Evolutionary conservation across 2,888 invertebrate species (phyloP), one percentile per base, ranked within the genome.

Genomic region (Crepidodera aurea): DNA sequence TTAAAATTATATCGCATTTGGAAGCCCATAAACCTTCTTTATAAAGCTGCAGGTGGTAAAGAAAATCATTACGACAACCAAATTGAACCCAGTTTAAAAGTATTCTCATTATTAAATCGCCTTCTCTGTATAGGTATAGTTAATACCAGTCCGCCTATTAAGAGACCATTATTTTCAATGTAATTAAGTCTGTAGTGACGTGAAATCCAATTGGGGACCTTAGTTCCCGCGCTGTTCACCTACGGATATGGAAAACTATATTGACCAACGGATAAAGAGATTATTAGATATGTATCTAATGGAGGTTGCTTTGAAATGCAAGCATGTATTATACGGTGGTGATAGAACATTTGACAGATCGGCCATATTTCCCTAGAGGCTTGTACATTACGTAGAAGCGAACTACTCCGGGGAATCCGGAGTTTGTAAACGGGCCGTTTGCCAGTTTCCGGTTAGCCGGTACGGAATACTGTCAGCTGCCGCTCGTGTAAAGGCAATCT

Each of bases 331-430:
- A 60, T 48, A 48, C 59, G 27, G 63, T 44, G 66, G 59, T 65
- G 65, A 69, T 65, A 62, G 69, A 66, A 65, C 65, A 70, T 75
- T 75, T 75, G 75, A 76, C 75, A 74, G 72, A 76, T 76, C 73
- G 72, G 71, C 71, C 65, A 65, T 71, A 76, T 75, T 76, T 76
- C 76, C 75, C 76, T 27, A 2, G 71, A 67, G 76, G 51, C 69
- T 71, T 67, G 65, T 75, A 73, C 67, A 72, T 75, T 75, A 75
- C 69, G 68, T 66, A 57, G 66, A 67, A 67, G 67, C 59, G 62
- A 66, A 65, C 61, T 63, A 62, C 69, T 67, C 65, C 46, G 42
- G 71, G 68, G 68, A 63, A 55, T 64, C 55, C 58, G 55, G 62
- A 7, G 22, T 22, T 18, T 18, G 65, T 62, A 57, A 61, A 40